A percentile compares a stretch with the other conserved stretches of the same genome.
Evolutionary conservation across 2,113 vertebrate species (phyloP).

Genomic region (Muntiacus reevesi): DNA sequence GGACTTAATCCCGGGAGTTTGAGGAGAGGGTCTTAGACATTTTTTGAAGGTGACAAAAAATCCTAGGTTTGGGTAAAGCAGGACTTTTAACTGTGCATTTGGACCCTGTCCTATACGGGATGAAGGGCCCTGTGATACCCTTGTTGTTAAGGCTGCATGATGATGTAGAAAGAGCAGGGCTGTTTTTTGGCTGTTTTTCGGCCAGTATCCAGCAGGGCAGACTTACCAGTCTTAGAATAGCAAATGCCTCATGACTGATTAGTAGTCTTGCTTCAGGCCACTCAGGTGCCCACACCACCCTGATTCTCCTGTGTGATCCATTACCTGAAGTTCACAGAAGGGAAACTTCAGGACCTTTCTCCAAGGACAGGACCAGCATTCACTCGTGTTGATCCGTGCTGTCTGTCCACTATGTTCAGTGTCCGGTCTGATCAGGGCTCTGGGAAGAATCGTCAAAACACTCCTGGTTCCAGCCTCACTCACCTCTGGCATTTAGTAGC

Average conservation of each 20-base stretch:
- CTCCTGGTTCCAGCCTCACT: not conserved
- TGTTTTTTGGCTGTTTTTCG: not conserved
- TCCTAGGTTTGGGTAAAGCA: not conserved
- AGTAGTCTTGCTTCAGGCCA: not conserved
- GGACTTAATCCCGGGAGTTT: not conserved
- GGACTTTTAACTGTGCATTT: not conserved
- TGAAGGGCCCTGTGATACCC: accelerated
- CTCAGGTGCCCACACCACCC: not conserved
- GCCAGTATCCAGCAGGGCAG: not conserved
- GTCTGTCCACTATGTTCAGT: accelerated
- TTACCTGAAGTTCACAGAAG: not conserved
- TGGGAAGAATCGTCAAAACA: too few species aligned
- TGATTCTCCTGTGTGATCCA: not conserved
- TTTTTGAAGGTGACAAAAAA: not conserved
- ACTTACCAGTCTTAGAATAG: not conserved
- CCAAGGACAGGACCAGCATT: not conserved
- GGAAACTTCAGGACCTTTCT: accelerated
- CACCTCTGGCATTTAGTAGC: not conserved
- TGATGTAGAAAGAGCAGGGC: not conserved
- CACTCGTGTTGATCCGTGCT: not conserved
- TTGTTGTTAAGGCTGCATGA: not conserved
- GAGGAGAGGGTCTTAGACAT: not conserved
- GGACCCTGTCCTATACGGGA: accelerated
- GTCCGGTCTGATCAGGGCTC: not conserved
- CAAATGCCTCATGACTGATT: not conserved